Percentiles rank a stretch among this genome's conserved stretches.
Conservation (phyloP, 2,888 invertebrate genomes). For the Syrista parreyssii region DNA sequence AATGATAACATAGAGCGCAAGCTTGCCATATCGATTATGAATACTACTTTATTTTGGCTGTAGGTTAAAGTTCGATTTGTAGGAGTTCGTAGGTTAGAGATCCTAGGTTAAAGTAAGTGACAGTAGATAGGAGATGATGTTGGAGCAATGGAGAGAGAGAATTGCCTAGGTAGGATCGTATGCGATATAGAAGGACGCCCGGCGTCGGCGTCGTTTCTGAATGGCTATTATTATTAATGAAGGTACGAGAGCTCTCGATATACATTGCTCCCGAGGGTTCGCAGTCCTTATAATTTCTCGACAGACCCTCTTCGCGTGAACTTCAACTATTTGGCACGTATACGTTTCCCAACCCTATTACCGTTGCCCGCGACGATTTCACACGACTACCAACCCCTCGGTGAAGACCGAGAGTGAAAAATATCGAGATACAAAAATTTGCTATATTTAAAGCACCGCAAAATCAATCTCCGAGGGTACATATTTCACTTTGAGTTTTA, state of each 20-base stretch:
- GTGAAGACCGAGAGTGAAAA: background rate
- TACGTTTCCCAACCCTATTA: constrained; percentile 37
- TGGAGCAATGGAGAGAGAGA: constrained; percentile 29
- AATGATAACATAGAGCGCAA: too few species aligned
- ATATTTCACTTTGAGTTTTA: too few species aligned
- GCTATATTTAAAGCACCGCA: background rate
- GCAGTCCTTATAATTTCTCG: constrained; percentile 33
- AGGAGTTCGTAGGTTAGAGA: too few species aligned
- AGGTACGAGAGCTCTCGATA: constrained; percentile 14
- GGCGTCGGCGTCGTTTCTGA: constrained; percentile 19
- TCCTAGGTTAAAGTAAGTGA: constrained; percentile 35
- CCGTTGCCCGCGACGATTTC: background rate
- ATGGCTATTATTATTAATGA: constrained; percentile 48
- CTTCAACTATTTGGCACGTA: constrained; percentile 22
- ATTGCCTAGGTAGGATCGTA: constrained; percentile 36
- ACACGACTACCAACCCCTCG: background rate
- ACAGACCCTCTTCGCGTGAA: constrained; percentile 27
- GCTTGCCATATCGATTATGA: too few species aligned
- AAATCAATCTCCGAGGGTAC: background rate
- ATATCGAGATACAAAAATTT: background rate
- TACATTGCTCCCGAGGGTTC: constrained; percentile 23
- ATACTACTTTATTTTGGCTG: too few species aligned
- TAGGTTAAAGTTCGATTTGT: too few species aligned
- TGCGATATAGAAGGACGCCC: background rate
- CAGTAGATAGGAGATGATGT: constrained; percentile 45